Evolutionary conservation across 2,888 invertebrate species (phyloP).

Genomic region (Myopa tessellatipennis): DNA sequence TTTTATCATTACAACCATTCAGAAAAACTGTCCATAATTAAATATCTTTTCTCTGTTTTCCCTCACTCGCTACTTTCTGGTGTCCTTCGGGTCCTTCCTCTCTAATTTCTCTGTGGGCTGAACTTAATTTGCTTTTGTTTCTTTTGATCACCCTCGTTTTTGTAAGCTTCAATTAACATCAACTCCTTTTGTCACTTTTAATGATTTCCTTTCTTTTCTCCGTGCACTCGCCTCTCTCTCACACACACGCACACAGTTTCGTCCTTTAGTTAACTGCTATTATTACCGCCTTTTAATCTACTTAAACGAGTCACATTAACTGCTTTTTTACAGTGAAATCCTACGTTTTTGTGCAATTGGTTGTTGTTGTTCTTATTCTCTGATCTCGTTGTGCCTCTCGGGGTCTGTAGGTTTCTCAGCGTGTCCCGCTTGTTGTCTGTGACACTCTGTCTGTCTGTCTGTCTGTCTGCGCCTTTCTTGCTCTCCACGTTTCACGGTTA

Average conservation of each 20-base stretch:
- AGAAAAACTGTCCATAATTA: no score
- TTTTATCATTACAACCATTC: no score
- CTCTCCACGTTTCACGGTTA: constrained; percentile 24
- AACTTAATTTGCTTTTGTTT: no score
- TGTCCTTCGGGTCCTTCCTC: neutral
- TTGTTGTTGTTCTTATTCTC: neutral
- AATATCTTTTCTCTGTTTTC: neutral
- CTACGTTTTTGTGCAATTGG: constrained; percentile 10
- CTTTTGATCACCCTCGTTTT: no score
- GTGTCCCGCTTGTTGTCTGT: neutral
- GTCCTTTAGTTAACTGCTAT: neutral
- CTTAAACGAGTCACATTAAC: constrained; percentile 25
- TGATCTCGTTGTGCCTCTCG: neutral
- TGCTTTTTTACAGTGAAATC: neutral
- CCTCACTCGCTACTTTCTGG: neutral
- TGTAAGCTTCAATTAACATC: neutral
- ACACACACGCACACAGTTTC: neutral
- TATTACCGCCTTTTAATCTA: neutral
- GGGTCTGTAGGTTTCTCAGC: neutral
- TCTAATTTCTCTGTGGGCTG: neutral
- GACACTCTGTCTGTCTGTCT: neutral
- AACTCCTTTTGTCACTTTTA: neutral
- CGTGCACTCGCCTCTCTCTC: neutral
- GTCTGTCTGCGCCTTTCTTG: constrained; percentile 3
- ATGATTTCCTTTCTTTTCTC: neutral